Conservation (phyloP, 2,797 vertebrate genomes). For the Hozukius guyotensis region DNA sequence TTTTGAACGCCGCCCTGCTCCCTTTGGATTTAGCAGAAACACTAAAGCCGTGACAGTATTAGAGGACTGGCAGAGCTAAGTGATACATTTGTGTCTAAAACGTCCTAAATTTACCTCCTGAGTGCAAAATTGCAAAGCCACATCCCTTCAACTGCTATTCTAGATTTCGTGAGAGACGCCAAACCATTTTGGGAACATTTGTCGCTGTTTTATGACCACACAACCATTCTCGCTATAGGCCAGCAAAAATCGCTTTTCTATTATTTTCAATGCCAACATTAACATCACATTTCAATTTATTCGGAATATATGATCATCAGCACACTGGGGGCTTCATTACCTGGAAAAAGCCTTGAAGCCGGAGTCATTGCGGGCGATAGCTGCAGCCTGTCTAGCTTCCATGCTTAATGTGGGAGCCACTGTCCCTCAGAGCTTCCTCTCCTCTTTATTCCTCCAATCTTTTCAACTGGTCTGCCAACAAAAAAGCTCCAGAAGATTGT, state of each 20-base stretch:
- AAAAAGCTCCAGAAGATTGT: conserved; percentile 10
- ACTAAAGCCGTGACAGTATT: conserved; percentile 29
- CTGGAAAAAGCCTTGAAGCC: conserved; percentile 35
- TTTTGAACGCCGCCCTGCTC: conserved; percentile 34
- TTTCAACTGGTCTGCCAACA: neutral
- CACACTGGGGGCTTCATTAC: conserved; percentile 40
- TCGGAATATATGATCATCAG: conserved; percentile 17
- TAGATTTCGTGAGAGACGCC: neutral
- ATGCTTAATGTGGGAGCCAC: conserved; percentile 5
- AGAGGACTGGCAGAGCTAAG: conserved; percentile 18
- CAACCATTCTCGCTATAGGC: neutral
- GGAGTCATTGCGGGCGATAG: conserved; percentile 24
- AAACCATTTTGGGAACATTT: conserved; percentile 9
- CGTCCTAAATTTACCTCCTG: conserved; percentile 4
- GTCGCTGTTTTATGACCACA: neutral
- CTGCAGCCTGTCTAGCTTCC: neutral
- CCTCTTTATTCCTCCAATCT: conserved; percentile 15
- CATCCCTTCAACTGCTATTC: conserved; percentile 8
- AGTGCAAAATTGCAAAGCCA: neutral
- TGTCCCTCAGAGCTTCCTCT: neutral
- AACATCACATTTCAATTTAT: conserved; percentile 6
- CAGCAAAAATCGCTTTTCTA: neutral
- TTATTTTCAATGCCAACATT: conserved; percentile 3
- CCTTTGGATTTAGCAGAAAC: conserved; percentile 29
- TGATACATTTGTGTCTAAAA: conserved; percentile 12